A percentile compares a stretch with the other conserved stretches of the same genome.
phyloP scores from a whole-genome alignment of 92 coral and sea anemone species.

The Siderastrea radians region DNA sequence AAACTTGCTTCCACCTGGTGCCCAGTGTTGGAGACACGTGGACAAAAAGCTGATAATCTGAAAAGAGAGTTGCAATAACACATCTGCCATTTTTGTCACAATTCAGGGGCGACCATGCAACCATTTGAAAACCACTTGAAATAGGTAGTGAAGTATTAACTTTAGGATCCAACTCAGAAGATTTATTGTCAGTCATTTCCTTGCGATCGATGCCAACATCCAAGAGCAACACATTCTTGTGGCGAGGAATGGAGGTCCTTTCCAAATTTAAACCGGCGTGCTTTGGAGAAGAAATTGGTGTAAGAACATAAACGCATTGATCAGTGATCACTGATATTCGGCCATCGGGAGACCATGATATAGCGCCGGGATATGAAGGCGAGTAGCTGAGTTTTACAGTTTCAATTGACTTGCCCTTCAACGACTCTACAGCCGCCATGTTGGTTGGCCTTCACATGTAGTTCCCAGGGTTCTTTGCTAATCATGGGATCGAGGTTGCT shows the following conservation, averaged over 20 bases:
- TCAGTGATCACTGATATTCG: slow-evolving; percentile 87
- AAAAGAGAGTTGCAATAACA: slow-evolving; percentile 29
- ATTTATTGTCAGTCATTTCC: neutral
- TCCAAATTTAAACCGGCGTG: slow-evolving; percentile 45
- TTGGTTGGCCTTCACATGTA: slow-evolving; percentile 2
- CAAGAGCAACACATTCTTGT: slow-evolving; percentile 9
- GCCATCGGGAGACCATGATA: slow-evolving; percentile 93
- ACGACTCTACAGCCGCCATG: slow-evolving; percentile 65
- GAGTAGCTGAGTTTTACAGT: slow-evolving; percentile 51
- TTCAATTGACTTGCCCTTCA: slow-evolving; percentile 56
- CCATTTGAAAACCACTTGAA: slow-evolving; percentile 36
- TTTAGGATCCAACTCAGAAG: slow-evolving; percentile 27
- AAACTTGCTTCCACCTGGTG: slow-evolving; percentile 27
- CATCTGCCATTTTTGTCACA: slow-evolving; percentile 68
- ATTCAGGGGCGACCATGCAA: slow-evolving; percentile 81
- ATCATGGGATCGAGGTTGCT: no score
- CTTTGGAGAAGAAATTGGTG: slow-evolving; percentile 16
- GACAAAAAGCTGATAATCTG: slow-evolving; percentile 37
- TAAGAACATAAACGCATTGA: slow-evolving; percentile 76
- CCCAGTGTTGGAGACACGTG: slow-evolving; percentile 24
- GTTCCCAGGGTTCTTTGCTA: no score
- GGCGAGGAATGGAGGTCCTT: slow-evolving; percentile 28
- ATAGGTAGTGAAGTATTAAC: neutral
- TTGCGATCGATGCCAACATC: slow-evolving; percentile 54
- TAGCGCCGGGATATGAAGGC: slow-evolving; percentile 74